These are phyloP conservation scores for Troides aeacus DNA, from an alignment of 2,888 invertebrate genomes.

Conservation along the genomic window DNA sequence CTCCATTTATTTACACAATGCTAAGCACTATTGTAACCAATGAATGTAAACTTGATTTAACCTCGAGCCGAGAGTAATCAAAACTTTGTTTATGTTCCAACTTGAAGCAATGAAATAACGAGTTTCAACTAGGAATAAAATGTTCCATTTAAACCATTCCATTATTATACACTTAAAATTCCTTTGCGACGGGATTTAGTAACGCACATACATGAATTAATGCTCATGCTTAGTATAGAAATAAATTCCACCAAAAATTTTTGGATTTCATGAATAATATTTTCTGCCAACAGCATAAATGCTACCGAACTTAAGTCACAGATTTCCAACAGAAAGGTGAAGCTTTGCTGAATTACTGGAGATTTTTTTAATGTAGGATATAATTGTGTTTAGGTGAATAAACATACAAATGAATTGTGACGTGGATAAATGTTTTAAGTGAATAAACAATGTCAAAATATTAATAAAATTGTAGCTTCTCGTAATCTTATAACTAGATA, in stretches of 20 bases:
- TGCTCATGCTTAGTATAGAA: not conserved
- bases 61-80: slow-evolving; percentile 22
- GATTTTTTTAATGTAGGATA: no score
- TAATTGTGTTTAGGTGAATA: no score
- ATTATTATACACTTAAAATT: slow-evolving; percentile 11
- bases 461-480: no score
- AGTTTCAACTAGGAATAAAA: slow-evolving; percentile 19
- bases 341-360: no score
- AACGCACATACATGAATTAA: not conserved
- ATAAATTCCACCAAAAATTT: not conserved
- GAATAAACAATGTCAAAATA: no score
- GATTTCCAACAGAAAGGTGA: no score
- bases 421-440: no score
- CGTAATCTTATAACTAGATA: no score
- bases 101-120: slow-evolving; percentile 20
- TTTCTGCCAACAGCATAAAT: no score
- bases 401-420: no score
- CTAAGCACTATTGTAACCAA: slow-evolving; percentile 23
- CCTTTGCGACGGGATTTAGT: not conserved
- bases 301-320: no score
- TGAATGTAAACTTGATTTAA: slow-evolving; percentile 23
- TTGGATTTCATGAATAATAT: no score
- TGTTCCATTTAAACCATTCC: slow-evolving; percentile 11
- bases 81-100: slow-evolving; percentile 26
- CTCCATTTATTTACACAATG: slow-evolving; percentile 10